These are phyloP conservation scores for Masnerella sp. DNA, from an alignment of 2,888 invertebrate species.

Conservation along the genomic window DNA sequence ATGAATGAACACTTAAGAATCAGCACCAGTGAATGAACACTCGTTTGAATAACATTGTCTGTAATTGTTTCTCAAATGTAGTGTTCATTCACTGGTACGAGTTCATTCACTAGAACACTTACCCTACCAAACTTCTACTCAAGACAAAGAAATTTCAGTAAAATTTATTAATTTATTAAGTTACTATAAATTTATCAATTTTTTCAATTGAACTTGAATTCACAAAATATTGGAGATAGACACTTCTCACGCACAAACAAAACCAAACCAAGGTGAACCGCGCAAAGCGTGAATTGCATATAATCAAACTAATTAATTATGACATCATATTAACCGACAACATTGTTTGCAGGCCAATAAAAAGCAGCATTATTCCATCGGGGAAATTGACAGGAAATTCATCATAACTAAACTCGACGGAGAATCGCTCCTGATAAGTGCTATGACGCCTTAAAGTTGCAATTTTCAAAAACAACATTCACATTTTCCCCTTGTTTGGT, in stretches of 20 bases:
- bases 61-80: neutral
- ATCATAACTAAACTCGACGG: constrained; percentile 3
- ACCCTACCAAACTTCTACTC: too few species aligned
- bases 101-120: too few species aligned
- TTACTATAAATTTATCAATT: too few species aligned
- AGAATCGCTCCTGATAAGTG: neutral
- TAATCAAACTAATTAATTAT: constrained; percentile 8
- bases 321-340: too few species aligned
- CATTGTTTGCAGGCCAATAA: neutral
- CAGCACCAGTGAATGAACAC: too few species aligned
- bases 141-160: too few species aligned
- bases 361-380: neutral
- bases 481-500: constrained; percentile 18
- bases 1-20: too few species aligned
- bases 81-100: neutral
- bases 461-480: too few species aligned
- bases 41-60: too few species aligned
- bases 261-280: too few species aligned
- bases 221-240: neutral
- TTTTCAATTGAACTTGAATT: too few species aligned
- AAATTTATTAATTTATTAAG: too few species aligned
- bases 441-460: constrained; percentile 20
- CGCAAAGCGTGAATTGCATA: constrained; percentile 1
- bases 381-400: neutral
- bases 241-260: neutral